phyloP scores from a whole-genome alignment of 2,797 vertebrate genomes.

The Bradypus variegatus region DNA sequence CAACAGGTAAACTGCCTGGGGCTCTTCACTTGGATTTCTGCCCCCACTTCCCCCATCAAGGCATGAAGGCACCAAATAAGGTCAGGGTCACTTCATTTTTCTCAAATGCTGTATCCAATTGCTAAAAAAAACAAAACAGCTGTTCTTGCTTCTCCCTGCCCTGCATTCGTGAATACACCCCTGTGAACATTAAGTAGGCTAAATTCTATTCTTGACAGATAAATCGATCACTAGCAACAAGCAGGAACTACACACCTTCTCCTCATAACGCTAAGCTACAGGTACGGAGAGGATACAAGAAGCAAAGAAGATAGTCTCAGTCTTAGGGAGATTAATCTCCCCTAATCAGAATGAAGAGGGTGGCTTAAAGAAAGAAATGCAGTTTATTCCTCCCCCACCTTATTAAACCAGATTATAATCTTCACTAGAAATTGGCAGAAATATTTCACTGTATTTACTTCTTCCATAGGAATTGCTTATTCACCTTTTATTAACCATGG shows the following conservation, averaged over 20 bases:
- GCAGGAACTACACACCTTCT: not conserved
- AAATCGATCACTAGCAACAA: not conserved
- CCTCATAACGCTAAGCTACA: not conserved
- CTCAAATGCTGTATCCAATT: not conserved
- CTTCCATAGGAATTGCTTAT: not conserved
- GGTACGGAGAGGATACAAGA: not conserved
- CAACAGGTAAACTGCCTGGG: not conserved
- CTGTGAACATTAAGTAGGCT: not conserved
- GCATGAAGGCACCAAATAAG: not conserved
- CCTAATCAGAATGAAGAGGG: not conserved
- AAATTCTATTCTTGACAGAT: not conserved
- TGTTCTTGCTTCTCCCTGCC: not conserved
- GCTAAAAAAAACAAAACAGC: not conserved
- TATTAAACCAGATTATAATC: not conserved
- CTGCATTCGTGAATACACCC: not conserved
- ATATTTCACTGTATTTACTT: not conserved
- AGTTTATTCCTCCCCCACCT: not conserved
- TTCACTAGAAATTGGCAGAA: not conserved
- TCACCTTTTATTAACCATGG: not conserved
- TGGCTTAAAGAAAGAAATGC: not conserved
- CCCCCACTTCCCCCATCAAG: not conserved
- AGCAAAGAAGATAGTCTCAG: not conserved
- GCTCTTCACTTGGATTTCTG: too few species aligned
- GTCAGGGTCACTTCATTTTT: not conserved
- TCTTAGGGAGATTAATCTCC: not conserved